Evolutionary conservation across 2,888 invertebrate genomes (phyloP).

Genomic region (Amblyteles armatorius): DNA sequence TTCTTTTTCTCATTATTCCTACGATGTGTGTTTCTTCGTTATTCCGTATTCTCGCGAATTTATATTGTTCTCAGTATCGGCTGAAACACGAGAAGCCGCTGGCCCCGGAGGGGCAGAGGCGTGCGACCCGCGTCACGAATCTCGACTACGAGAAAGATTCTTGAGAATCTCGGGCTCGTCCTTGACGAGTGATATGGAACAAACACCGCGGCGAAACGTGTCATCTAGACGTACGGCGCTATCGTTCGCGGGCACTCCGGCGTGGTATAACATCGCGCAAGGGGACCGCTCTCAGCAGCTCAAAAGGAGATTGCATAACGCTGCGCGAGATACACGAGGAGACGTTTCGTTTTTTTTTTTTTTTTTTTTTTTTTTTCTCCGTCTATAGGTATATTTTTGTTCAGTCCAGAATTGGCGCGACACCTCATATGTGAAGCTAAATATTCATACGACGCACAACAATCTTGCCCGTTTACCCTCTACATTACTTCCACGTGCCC

Average conservation of each 20-base stretch:
- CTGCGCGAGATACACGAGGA: constrained; percentile 68
- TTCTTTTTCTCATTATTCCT: neutral
- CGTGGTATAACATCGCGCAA: constrained; percentile 26
- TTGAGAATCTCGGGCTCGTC: constrained; percentile 57
- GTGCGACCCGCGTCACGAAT: constrained; percentile 51
- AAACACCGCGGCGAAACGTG: constrained; percentile 28
- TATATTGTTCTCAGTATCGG: constrained; percentile 36
- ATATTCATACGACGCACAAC: constrained; percentile 45
- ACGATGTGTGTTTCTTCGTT: neutral
- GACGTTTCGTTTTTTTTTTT: constrained; percentile 43
- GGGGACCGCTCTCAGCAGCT: constrained; percentile 25
- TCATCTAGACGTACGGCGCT: constrained; percentile 22
- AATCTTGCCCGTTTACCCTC: constrained; percentile 32
- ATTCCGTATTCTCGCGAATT: neutral
- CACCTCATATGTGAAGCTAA: constrained; percentile 22
- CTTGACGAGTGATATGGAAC: constrained; percentile 59
- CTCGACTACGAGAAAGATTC: constrained; percentile 30
- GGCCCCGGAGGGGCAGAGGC: neutral
- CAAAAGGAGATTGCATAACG: constrained; percentile 74
- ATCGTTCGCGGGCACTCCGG: constrained; percentile 39
- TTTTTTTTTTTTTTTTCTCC: constrained; percentile 34
- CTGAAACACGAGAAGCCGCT: constrained; percentile 55
- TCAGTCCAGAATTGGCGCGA: neutral
- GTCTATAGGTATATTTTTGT: neutral
- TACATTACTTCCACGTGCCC: constrained; percentile 13